Conservation (phyloP, 1,140 invertebrate genomes). For the Trichomalopsis sarcophagae region DNA sequence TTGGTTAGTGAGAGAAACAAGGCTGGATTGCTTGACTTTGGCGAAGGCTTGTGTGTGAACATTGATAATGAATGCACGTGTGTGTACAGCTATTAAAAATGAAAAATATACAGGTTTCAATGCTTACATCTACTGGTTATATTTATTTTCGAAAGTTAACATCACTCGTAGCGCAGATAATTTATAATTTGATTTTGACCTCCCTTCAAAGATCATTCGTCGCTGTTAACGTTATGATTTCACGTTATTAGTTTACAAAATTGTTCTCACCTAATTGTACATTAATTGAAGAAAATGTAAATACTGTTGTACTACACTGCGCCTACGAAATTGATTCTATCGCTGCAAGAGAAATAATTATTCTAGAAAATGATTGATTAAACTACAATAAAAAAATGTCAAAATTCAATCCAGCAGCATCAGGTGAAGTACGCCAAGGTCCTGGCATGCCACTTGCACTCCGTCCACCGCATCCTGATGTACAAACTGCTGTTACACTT, state of each 20-base stretch:
- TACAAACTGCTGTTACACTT: slow-evolving; percentile 32
- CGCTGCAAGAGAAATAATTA: not conserved
- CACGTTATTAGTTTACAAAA: not conserved
- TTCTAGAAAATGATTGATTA: not conserved
- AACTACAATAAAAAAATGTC: not conserved
- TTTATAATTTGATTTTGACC: too few species aligned
- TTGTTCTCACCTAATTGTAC: not conserved
- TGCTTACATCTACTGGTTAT: not conserved
- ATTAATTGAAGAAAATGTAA: slow-evolving; percentile 13
- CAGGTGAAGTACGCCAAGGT: not conserved
- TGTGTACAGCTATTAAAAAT: not conserved
- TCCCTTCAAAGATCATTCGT: too few species aligned
- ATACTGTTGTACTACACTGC: not conserved
- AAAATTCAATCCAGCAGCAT: not conserved
- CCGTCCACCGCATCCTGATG: not conserved
- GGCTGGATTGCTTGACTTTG: not conserved
- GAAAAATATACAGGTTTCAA: not conserved
- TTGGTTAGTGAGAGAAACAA: slow-evolving; percentile 29
- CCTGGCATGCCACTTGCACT: not conserved
- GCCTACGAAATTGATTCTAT: not conserved
- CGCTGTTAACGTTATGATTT: too few species aligned
- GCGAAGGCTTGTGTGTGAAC: not conserved
- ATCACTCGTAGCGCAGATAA: not conserved
- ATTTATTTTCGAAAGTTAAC: not conserved
- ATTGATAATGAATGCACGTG: not conserved